Evolutionary conservation across 2,113 vertebrate genomes (phyloP).

Genomic region (Pseudorectes ferrugineus): DNA sequence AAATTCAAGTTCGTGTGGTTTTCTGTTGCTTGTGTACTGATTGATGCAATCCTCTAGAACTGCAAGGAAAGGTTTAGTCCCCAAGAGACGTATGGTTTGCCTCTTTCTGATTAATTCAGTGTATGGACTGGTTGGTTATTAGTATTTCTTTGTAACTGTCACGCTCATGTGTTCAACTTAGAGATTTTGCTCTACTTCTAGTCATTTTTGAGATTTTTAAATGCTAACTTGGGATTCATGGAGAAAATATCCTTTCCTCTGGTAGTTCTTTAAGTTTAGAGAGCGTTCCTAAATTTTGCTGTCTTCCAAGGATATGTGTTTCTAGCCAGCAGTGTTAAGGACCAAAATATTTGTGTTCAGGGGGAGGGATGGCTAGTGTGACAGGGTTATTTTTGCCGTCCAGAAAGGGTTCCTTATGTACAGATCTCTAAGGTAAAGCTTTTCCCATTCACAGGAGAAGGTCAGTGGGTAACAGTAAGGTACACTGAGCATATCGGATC

Average conservation of each 20-base stretch:
- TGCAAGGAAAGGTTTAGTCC: background rate
- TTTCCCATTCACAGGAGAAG: background rate
- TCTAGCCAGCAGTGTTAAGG: background rate
- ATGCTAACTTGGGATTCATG: background rate
- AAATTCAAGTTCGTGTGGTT: background rate
- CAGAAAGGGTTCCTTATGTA: background rate
- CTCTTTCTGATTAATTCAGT: background rate
- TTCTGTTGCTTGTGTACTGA: background rate
- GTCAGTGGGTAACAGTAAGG: background rate
- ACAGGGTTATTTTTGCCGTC: background rate
- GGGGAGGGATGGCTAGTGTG: background rate
- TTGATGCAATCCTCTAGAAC: background rate
- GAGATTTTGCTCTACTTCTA: background rate
- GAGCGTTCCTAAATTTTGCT: background rate
- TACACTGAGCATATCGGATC: accelerated
- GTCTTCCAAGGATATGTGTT: background rate
- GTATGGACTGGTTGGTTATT: background rate
- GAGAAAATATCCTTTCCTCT: background rate
- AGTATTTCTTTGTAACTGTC: background rate
- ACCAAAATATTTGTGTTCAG: background rate
- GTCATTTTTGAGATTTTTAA: background rate
- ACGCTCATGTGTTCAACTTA: accelerated
- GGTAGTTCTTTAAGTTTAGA: background rate
- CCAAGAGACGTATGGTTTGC: background rate
- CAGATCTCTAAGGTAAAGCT: background rate